Evolutionary conservation across 2,113 vertebrate species (phyloP).

Genomic region (Hucho hucho): DNA sequence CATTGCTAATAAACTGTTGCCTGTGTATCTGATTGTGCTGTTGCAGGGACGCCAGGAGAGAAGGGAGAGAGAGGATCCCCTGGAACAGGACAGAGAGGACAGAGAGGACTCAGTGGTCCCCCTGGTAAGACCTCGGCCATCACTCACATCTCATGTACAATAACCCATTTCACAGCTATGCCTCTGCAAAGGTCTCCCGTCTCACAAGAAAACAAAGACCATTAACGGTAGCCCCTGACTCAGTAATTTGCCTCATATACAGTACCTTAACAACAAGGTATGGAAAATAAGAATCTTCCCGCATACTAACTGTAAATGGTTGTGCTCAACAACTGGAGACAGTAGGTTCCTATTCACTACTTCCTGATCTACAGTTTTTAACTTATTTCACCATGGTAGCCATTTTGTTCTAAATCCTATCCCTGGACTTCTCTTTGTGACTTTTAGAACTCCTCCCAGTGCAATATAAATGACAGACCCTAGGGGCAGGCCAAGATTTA

Average conservation of each 20-base stretch:
- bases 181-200: neutral
- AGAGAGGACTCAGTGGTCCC: conserved; percentile 84
- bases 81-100: conserved; percentile 83
- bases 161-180: neutral
- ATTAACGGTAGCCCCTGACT: neutral
- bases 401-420: conserved; percentile 13
- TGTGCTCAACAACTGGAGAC: conserved; percentile 28
- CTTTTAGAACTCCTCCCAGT: conserved; percentile 18
- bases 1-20: neutral
- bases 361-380: conserved; percentile 5
- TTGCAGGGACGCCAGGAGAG: conserved; percentile 86
- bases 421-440: conserved; percentile 5
- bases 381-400: conserved; percentile 1
- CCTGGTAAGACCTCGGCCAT: conserved; percentile 77
- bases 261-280: neutral
- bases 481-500: conserved; percentile 31
- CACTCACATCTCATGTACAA: neutral
- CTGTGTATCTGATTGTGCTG: neutral
- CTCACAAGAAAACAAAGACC: neutral
- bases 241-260: neutral
- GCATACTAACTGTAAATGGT: conserved; percentile 1
- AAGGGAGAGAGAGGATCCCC: conserved; percentile 88
- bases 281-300: conserved; percentile 3
- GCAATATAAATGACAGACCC: conserved; percentile 35
- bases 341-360: conserved; percentile 11